These are phyloP conservation scores for Cyanoramphus novaezelandiae DNA, from an alignment of 2,113 vertebrate genomes.

Conservation along the genomic window DNA sequence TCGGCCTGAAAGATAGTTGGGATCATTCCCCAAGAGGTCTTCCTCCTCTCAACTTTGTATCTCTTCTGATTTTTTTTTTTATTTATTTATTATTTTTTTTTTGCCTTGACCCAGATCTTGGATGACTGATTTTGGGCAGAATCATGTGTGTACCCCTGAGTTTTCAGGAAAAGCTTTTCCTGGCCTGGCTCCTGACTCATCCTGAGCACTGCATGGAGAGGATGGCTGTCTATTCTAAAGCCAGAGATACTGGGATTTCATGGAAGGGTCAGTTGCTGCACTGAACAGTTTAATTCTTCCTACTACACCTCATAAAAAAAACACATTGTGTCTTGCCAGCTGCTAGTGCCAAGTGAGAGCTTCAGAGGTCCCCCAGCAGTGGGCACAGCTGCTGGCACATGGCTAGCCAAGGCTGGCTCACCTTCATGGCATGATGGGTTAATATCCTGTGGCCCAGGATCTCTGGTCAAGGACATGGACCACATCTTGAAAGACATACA, in stretches of 20 bases:
- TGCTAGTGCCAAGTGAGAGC: background rate
- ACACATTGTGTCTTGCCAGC: background rate
- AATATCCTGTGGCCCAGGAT: background rate
- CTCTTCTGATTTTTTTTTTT: background rate
- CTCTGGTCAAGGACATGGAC: background rate
- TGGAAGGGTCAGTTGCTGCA: background rate
- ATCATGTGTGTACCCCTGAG: background rate
- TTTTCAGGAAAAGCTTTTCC: background rate
- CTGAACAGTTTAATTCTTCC: background rate
- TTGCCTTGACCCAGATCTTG: background rate
- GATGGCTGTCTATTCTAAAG: accelerated
- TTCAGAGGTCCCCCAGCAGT: background rate
- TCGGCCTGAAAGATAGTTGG: background rate
- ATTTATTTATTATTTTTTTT: background rate
- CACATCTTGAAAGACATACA: background rate
- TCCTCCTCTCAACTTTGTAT: background rate
- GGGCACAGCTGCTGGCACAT: background rate
- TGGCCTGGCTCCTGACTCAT: background rate
- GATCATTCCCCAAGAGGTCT: background rate
- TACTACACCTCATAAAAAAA: background rate
- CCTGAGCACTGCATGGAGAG: background rate
- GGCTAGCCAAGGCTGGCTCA: background rate
- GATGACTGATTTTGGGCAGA: background rate
- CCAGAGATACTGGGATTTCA: background rate
- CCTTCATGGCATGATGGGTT: background rate